These are phyloP conservation scores for Eurypyga helias DNA, from an alignment of 2,113 vertebrate genomes.

Conservation along the genomic window DNA sequence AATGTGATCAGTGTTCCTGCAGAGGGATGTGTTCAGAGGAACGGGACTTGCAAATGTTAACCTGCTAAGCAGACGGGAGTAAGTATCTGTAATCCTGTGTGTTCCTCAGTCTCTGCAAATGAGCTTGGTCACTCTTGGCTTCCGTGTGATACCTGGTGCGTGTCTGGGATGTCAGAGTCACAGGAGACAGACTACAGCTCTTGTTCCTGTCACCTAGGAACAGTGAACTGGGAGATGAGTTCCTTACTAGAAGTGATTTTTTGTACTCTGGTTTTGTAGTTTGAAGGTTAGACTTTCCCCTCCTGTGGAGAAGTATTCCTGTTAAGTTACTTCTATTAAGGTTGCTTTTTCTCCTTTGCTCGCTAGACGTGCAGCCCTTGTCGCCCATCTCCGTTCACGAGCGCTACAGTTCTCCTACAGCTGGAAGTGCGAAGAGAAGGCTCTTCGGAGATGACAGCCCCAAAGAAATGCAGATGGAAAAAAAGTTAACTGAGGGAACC, in stretches of 20 bases:
- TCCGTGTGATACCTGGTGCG: neutral
- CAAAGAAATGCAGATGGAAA: slow-evolving; percentile 73
- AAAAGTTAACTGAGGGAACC: slow-evolving; percentile 69
- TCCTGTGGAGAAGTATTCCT: neutral
- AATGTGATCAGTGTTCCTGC: neutral
- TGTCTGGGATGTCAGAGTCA: neutral
- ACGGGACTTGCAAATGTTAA: neutral
- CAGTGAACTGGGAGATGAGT: neutral
- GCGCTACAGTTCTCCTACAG: slow-evolving; percentile 92
- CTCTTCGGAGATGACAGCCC: slow-evolving; percentile 92
- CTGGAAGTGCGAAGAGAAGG: slow-evolving; percentile 93
- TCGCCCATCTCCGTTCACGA: slow-evolving; percentile 90
- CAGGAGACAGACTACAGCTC: neutral
- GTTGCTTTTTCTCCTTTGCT: neutral
- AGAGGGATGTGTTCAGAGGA: neutral
- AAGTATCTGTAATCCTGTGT: neutral
- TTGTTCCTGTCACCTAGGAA: neutral
- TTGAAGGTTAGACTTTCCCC: neutral
- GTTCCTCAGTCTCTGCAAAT: neutral
- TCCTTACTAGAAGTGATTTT: neutral
- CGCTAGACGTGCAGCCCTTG: slow-evolving; percentile 82
- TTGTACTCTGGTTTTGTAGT: neutral
- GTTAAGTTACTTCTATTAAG: neutral
- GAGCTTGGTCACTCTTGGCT: neutral
- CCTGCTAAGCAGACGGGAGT: neutral